A percentile compares a stretch with the other conserved stretches of the same genome.
Evolutionary conservation across 2,888 invertebrate species (phyloP).

Genomic region (Scaptomyza reducta): DNA sequence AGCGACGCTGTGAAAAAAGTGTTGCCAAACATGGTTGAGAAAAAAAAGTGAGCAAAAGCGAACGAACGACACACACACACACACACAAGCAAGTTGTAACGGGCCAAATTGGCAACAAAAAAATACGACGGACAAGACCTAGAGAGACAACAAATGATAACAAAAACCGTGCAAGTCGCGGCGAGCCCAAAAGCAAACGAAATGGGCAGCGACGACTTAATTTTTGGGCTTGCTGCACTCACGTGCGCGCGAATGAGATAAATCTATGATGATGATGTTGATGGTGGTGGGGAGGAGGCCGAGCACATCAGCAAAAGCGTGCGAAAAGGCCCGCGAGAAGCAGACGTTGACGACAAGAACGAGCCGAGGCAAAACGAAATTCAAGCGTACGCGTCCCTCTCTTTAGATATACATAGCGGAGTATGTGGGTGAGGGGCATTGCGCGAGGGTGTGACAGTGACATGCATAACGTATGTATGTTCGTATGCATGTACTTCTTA

Average conservation of each 20-base stretch:
- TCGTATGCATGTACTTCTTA: conserved; percentile 57
- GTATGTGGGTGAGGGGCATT: conserved; percentile 45
- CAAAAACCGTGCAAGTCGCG: conserved; percentile 33
- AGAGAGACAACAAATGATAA: conserved; percentile 51
- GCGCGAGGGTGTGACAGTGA: conserved; percentile 72
- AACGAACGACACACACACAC: conserved; percentile 1
- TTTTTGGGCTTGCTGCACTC: conserved; percentile 68
- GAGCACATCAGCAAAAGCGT: conserved; percentile 56
- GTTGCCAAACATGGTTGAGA: conserved; percentile 53
- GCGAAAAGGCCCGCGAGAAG: conserved; percentile 67
- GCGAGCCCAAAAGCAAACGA: conserved; percentile 36
- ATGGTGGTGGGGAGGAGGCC: conserved; percentile 13
- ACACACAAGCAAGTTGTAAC: conserved; percentile 43
- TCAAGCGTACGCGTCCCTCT: conserved; percentile 40
- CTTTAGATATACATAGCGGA: conserved; percentile 9
- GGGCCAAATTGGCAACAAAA: conserved; percentile 50
- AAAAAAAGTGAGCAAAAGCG: conserved; percentile 30
- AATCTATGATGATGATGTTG: conserved; percentile 73
- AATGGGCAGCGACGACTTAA: conserved; percentile 60
- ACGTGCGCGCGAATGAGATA: conserved; percentile 77
- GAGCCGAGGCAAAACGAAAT: conserved; percentile 51
- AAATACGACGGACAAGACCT: conserved; percentile 11
- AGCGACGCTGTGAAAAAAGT: conserved; percentile 43
- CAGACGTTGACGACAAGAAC: conserved; percentile 35
- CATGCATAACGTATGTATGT: conserved; percentile 62